Percentiles rank a stretch among this genome's conserved stretches.
phyloP scores from a whole-genome alignment of 2,113 vertebrate species.

The Dasyurus viverrinus region DNA sequence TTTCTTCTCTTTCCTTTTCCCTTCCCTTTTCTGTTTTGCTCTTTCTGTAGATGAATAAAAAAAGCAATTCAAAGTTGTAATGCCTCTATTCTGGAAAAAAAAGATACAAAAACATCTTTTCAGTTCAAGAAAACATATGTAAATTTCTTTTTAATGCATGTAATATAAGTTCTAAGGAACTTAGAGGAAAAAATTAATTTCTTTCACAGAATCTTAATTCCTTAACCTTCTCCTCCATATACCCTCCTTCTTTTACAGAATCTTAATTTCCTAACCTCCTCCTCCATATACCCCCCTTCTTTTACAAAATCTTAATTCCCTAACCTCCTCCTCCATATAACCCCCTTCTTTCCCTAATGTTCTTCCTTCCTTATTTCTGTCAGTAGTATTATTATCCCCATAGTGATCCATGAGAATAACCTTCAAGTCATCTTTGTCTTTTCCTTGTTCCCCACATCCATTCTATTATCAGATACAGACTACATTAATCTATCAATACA shows the following conservation, averaged over 20 bases:
- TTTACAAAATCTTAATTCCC: not conserved
- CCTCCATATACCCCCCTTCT: not conserved
- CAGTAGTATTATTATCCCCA: not conserved
- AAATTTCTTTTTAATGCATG: not conserved
- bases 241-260: not conserved
- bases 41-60: not conserved
- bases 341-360: not conserved
- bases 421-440: not conserved
- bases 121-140: not conserved
- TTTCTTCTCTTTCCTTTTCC: not conserved
- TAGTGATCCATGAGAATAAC: not conserved
- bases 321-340: too few relatives aligned
- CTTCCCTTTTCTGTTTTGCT: conserved; percentile 5
- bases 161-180: not conserved
- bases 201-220: not conserved
- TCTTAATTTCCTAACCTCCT: not conserved
- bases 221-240: too few relatives aligned
- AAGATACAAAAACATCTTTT: not conserved
- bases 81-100: not conserved
- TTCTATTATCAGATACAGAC: not conserved
- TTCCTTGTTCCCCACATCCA: not conserved
- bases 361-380: not conserved
- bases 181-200: not conserved
- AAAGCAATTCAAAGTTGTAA: not conserved
- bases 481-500: not conserved